phyloP scores from a whole-genome alignment of 1,140 invertebrate species.

The Hylaeus volcanicus region DNA sequence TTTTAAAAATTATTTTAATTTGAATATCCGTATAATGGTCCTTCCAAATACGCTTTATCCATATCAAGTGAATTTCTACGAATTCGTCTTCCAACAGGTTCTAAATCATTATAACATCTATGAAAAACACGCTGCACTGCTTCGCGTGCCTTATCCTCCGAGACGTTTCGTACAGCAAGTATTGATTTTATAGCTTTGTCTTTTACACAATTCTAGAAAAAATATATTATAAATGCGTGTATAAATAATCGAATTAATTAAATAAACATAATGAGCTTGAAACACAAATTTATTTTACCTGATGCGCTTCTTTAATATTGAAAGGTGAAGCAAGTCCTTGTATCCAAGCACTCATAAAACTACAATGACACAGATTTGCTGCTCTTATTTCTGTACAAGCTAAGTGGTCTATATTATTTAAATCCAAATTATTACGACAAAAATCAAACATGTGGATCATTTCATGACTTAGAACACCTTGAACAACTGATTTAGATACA shows the following conservation, averaged over 20 bases:
- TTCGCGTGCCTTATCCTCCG: conserved; percentile 85
- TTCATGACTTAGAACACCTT: conserved; percentile 93
- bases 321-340: conserved; percentile 89
- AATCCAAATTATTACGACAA: conserved; percentile 93
- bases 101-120: conserved; percentile 95
- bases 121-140: conserved; percentile 94
- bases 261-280: too few species aligned
- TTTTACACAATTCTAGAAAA: conserved; percentile 91
- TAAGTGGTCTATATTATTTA: conserved; percentile 94
- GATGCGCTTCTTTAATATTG: conserved; percentile 87
- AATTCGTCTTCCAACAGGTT: conserved; percentile 93
- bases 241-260: neutral
- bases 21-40: conserved; percentile 88
- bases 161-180: conserved; percentile 89
- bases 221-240: conserved; percentile 2
- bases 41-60: conserved; percentile 88
- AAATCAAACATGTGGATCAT: conserved; percentile 98
- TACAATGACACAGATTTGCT: conserved; percentile 95
- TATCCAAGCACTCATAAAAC: conserved; percentile 89
- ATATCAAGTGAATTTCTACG: conserved; percentile 89
- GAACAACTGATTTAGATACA: conserved; percentile 84
- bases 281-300: conserved; percentile 78
- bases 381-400: conserved; percentile 97
- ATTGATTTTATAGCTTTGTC: conserved; percentile 92
- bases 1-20: conserved; percentile 4